phyloP scores from a whole-genome alignment of 1,140 invertebrate species.

The Melanaphis sacchari region DNA sequence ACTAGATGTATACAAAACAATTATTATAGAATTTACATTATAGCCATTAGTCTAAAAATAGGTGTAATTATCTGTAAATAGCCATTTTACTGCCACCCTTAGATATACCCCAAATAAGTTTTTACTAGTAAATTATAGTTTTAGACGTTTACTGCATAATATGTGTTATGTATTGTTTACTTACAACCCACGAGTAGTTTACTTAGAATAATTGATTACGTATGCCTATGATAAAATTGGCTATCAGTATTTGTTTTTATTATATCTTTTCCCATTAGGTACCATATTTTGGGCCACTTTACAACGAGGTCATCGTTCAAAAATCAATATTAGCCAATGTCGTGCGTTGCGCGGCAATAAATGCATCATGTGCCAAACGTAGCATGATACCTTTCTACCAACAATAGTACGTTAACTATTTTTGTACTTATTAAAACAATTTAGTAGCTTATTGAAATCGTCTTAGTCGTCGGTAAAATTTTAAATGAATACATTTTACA shows the following conservation, averaged over 20 bases:
- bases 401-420: constrained; percentile 74
- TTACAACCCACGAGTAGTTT: background rate
- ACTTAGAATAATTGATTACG: background rate
- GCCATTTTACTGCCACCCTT: background rate
- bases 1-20: background rate
- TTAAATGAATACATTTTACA: constrained; percentile 63
- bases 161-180: background rate
- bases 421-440: background rate
- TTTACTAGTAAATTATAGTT: background rate
- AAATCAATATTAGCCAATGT: constrained; percentile 84
- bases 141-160: background rate
- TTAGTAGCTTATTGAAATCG: background rate
- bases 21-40: no score
- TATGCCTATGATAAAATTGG: background rate
- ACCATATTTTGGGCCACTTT: constrained; percentile 94
- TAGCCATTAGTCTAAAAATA: background rate
- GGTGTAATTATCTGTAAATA: background rate
- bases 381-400: constrained; percentile 88
- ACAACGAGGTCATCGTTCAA: constrained; percentile 91
- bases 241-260: background rate
- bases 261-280: constrained; percentile 67
- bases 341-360: constrained; percentile 89
- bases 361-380: constrained; percentile 89
- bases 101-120: background rate
- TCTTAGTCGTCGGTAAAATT: background rate